Evolutionary conservation across 2,113 vertebrate genomes (phyloP).

Genomic region (Dipodomys spectabilis): DNA sequence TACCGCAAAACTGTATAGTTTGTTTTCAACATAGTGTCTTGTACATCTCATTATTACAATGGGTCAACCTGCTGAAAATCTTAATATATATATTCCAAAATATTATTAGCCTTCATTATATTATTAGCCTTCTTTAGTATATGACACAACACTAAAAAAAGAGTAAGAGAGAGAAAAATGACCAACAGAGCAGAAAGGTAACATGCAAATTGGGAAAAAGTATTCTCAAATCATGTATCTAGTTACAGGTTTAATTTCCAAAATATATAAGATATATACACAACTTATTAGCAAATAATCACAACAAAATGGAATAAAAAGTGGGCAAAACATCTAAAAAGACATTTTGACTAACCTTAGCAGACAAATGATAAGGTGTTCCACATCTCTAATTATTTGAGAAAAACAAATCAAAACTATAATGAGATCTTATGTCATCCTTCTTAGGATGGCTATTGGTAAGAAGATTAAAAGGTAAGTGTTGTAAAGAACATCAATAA

Average conservation of each 20-base stretch:
- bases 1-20: too few species aligned
- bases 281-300: not conserved
- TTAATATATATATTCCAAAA: too few species aligned
- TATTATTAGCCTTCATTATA: too few species aligned
- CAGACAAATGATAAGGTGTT: not conserved
- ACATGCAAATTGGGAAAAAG: not conserved
- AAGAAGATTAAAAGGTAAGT: not conserved
- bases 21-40: too few species aligned
- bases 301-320: not conserved
- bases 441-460: not conserved
- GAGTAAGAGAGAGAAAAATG: not conserved
- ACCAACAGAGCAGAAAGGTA: not conserved
- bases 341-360: not conserved
- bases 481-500: too few species aligned
- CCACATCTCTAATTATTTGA: not conserved
- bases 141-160: too few species aligned
- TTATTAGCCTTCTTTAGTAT: too few species aligned
- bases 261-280: not conserved
- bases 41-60: too few species aligned
- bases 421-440: not conserved
- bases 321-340: not conserved
- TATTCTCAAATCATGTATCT: not conserved
- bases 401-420: not conserved
- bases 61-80: too few species aligned
- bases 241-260: not conserved